Evolutionary conservation across 2,113 vertebrate species (phyloP).

Genomic region (Egretta garzetta): DNA sequence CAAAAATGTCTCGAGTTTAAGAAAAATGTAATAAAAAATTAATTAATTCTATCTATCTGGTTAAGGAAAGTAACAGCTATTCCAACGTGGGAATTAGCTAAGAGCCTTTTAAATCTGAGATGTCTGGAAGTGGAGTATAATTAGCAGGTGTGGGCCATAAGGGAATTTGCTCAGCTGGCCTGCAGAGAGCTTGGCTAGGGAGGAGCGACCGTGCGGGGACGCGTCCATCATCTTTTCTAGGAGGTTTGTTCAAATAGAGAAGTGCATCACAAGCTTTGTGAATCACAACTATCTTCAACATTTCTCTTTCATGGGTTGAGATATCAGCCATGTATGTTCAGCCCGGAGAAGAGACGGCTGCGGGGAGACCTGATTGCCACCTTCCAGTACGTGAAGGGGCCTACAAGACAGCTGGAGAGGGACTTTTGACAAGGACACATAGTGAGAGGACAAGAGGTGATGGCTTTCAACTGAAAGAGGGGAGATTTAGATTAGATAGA

Average conservation of each 20-base stretch:
- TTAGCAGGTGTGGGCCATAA: not conserved
- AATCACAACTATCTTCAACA: not conserved
- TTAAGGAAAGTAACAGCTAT: slow-evolving; percentile 49
- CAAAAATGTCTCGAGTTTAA: slow-evolving; percentile 7
- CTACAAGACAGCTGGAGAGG: not conserved
- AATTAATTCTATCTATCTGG: slow-evolving; percentile 30
- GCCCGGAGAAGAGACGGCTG: not conserved
- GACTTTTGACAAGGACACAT: not conserved
- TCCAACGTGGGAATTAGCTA: slow-evolving; percentile 32
- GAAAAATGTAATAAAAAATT: slow-evolving; percentile 8
- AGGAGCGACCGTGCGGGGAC: not conserved
- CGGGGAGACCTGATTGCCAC: not conserved
- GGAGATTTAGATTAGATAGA: not conserved
- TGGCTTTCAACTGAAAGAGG: not conserved
- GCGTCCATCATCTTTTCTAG: not conserved
- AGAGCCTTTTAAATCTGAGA: slow-evolving; percentile 2
- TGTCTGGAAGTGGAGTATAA: not conserved
- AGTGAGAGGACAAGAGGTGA: not conserved
- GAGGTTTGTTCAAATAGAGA: not conserved
- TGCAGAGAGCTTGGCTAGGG: not conserved
- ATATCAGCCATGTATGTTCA: not conserved
- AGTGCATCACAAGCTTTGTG: not conserved
- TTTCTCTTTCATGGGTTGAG: not conserved
- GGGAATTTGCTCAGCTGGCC: not conserved
- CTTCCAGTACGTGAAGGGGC: not conserved